Evolutionary conservation across 2,113 vertebrate genomes (phyloP).

Genomic region (Blennius ocellaris): DNA sequence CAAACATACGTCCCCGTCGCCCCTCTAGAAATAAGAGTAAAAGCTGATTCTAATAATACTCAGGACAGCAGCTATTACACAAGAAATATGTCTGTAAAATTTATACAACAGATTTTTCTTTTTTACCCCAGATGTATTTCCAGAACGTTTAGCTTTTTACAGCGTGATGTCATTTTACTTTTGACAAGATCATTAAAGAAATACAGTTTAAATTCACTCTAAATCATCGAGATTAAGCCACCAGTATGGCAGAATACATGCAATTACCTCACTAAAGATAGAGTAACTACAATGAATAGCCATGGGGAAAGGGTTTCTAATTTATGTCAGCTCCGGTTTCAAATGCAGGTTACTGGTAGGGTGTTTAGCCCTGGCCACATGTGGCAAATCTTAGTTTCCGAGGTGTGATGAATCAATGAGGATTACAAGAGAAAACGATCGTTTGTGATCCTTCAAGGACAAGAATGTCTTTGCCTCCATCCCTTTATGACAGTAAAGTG

Average conservation of each 20-base stretch:
- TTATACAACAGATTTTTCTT: not conserved
- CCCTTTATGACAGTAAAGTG: no score
- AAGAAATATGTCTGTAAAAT: slow-evolving; percentile 7
- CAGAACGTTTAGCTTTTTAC: not conserved
- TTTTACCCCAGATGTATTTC: not conserved
- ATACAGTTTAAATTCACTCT: not conserved
- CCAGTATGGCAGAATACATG: not conserved
- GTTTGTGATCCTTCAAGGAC: no score
- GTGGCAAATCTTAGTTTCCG: no score
- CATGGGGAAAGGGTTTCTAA: not conserved
- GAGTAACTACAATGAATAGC: not conserved
- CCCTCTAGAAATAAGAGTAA: slow-evolving; percentile 17
- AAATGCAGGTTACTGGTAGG: not conserved
- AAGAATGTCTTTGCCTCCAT: no score
- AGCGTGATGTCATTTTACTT: not conserved
- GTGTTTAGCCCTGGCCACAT: not conserved
- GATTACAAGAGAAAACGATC: no score
- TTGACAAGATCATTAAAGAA: not conserved
- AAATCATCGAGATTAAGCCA: not conserved
- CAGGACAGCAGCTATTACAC: not conserved
- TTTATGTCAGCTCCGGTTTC: not conserved
- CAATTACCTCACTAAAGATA: not conserved
- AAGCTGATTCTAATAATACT: not conserved
- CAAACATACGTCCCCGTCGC: not conserved
- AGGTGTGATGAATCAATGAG: no score